Percentiles rank a stretch among this genome's conserved stretches.
Conservation (phyloP, 2,888 invertebrate genomes). For the Harpalus rufipes region DNA sequence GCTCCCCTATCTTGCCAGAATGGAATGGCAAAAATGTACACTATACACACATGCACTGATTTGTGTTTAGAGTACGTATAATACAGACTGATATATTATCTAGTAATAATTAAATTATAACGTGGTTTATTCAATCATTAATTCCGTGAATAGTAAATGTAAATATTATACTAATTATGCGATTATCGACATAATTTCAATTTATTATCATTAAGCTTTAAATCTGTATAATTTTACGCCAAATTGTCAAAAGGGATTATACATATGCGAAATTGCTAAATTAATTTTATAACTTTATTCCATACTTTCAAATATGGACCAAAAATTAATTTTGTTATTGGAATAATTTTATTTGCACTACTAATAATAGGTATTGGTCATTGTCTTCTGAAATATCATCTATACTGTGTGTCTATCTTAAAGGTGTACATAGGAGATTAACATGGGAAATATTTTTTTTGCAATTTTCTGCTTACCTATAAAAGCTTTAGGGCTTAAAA, state of each 20-base stretch:
- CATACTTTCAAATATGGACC: too few species aligned
- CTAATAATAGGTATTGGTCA: too few species aligned
- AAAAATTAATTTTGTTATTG: too few species aligned
- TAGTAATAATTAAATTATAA: not conserved
- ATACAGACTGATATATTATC: not conserved
- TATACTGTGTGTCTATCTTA: too few species aligned
- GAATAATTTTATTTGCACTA: too few species aligned
- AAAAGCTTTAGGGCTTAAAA: too few species aligned
- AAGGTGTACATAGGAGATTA: too few species aligned
- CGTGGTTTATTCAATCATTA: not conserved
- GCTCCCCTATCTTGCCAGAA: not conserved
- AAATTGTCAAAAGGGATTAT: not conserved
- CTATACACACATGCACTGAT: not conserved
- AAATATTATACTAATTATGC: not conserved
- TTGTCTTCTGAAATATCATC: too few species aligned
- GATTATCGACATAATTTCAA: conserved; percentile 1
- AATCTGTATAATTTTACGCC: not conserved
- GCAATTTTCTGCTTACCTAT: too few species aligned
- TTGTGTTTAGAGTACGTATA: too few species aligned
- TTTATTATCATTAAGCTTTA: conserved; percentile 7
- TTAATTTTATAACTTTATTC: not conserved
- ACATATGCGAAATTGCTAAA: not conserved
- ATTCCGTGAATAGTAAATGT: not conserved
- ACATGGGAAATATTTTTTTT: too few species aligned
- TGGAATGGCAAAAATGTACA: not conserved